Evolutionary conservation across 2,888 invertebrate species (phyloP).

Genomic region (Philopedon plagiatum): DNA sequence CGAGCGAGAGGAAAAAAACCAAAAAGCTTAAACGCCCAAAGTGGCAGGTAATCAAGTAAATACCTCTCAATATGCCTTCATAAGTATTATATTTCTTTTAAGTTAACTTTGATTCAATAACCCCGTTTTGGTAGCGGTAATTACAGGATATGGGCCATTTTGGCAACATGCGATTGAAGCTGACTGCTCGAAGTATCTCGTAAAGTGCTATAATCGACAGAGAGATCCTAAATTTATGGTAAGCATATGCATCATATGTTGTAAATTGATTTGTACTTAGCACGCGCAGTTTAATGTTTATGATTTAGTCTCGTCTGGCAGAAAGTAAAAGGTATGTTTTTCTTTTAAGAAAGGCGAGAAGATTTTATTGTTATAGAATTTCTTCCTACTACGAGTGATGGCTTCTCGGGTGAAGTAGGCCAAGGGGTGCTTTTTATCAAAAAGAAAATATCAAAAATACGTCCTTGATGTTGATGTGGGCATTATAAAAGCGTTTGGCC

Average conservation of each 20-base stretch:
- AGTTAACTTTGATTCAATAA: conserved; percentile 9
- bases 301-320: neutral
- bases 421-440: too few relatives aligned
- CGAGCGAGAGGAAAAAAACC: too few relatives aligned
- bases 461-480: too few relatives aligned
- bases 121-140: neutral
- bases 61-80: conserved; percentile 7
- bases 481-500: too few relatives aligned
- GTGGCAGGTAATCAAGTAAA: conserved; percentile 16
- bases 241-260: conserved; percentile 6
- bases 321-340: neutral
- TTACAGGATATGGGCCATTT: neutral
- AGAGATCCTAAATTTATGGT: neutral
- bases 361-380: neutral
- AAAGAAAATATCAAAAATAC: too few relatives aligned
- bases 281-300: conserved; percentile 16
- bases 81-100: neutral
- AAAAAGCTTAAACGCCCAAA: neutral
- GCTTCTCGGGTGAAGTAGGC: too few relatives aligned
- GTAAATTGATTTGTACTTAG: neutral
- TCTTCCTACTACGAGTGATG: too few relatives aligned
- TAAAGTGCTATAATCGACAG: neutral
- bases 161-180: conserved; percentile 10
- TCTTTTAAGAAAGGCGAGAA: neutral
- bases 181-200: neutral